Conservation (phyloP, 1,140 invertebrate species). For the Uloborus diversus region DNA sequence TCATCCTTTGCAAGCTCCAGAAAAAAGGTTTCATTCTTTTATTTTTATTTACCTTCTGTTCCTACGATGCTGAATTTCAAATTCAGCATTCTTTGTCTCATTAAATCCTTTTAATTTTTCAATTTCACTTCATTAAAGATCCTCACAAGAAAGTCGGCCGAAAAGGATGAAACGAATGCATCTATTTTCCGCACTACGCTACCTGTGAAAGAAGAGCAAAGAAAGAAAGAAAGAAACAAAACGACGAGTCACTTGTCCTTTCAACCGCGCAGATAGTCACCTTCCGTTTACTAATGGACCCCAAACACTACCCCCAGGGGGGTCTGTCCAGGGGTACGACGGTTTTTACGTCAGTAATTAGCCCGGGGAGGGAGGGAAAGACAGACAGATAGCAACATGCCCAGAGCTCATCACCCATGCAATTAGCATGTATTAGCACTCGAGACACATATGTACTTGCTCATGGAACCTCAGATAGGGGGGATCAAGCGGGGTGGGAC, state of each 20-base stretch:
- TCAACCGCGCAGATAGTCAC: slow-evolving; percentile 15
- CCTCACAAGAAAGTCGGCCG: too few relatives aligned
- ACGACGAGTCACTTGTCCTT: not conserved
- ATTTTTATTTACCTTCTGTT: too few relatives aligned
- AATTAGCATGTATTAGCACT: slow-evolving; percentile 55
- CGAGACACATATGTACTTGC: not conserved
- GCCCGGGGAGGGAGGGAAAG: not conserved
- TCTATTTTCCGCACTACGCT: too few relatives aligned
- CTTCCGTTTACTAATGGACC: slow-evolving; percentile 51
- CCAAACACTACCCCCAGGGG: slow-evolving; percentile 23
- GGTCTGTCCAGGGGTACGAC: slow-evolving; percentile 21
- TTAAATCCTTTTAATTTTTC: too few relatives aligned
- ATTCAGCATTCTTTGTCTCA: too few relatives aligned
- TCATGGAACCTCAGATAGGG: not conserved
- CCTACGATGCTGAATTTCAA: too few relatives aligned
- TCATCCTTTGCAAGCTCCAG: too few relatives aligned
- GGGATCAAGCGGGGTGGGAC: not conserved
- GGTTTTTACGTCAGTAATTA: slow-evolving; percentile 54
- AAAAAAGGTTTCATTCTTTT: too few relatives aligned
- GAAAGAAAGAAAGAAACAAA: too few relatives aligned
- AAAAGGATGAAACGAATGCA: too few relatives aligned
- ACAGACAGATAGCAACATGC: not conserved
- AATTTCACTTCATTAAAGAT: too few relatives aligned
- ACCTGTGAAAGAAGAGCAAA: too few relatives aligned
- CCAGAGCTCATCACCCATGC: slow-evolving; percentile 47